A percentile compares a stretch with the other conserved stretches of the same genome.
Conservation (phyloP, 2,797 vertebrate species). For the Betta splendens region DNA sequence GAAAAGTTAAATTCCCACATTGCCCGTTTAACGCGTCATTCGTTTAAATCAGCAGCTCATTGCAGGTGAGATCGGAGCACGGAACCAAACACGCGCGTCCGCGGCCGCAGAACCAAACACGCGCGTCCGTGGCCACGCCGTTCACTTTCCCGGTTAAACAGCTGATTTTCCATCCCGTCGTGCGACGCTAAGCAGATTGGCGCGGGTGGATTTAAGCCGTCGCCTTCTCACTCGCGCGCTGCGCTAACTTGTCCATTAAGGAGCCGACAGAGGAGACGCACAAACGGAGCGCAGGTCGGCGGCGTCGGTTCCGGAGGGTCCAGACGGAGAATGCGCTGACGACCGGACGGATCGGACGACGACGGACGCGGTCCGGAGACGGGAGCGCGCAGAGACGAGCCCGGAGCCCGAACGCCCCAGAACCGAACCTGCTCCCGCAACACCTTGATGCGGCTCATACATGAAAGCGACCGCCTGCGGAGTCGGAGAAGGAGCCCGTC, state of each 20-base stretch:
- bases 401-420: background rate
- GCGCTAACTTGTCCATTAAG: constrained; percentile 4
- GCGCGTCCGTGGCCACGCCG: background rate
- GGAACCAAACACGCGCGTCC: too few species aligned
- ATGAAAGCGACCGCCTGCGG: constrained; percentile 40
- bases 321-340: background rate
- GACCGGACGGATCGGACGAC: too few species aligned
- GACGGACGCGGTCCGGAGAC: background rate
- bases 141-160: background rate
- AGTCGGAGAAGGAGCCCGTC: constrained; percentile 38
- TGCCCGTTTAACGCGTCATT: too few species aligned
- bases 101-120: too few species aligned
- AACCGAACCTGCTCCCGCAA: too few species aligned
- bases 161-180: constrained; percentile 18
- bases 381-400: constrained; percentile 15
- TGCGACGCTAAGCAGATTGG: constrained; percentile 53
- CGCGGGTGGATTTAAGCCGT: constrained; percentile 45
- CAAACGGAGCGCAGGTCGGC: background rate
- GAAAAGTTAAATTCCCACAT: too few species aligned
- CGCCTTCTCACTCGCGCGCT: constrained; percentile 46
- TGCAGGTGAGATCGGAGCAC: too few species aligned
- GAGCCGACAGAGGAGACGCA: background rate
- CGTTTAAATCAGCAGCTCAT: too few species aligned
- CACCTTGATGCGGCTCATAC: constrained; percentile 38
- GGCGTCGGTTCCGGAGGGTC: rapidly evolving